Base-by-base conservation (phyloP, 1,140 invertebrate genomes). In the Hylyphantes graminicola region DNA sequence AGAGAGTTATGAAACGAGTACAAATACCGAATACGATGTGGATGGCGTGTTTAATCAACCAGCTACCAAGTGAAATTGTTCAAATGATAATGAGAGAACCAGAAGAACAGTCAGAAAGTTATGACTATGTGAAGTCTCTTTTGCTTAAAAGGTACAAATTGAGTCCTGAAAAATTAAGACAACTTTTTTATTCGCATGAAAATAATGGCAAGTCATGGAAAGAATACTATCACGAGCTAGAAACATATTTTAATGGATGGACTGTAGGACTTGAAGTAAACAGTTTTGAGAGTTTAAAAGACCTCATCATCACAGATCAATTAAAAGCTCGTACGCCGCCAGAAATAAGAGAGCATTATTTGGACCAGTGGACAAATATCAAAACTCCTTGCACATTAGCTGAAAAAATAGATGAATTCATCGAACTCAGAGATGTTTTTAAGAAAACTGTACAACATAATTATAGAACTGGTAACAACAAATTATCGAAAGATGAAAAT, bases 121-220 rank as follows among this genome's bases (percentile, higher is more conserved):
- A 35, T 35, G 35, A 35, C 35, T 35, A 35, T 35, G 35, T 35
- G 35, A 35, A 35, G 35, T 35, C 35, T 35, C 35, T 35, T 35
- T 35, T 35, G 35, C 35, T 35, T 35, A 35, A 35, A 35, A 35
- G 35, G 35, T 74, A 55, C 19, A 55, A 54, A 19, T 35, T 74
- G 17, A 55, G 17, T 21, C 51, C 72, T 55, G 72, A 74, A 55
- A 55, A 55, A 74, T 74, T 74, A 11, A 6, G 72, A 17, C 72
- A 74, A 17, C 72, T n/a, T n/a, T 55, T 55, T 57, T 17, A 35
- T n/a, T 17, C 12, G 12, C 12, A 57, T 35, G 7, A 12, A 55
- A 15, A 21, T 17, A 35, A n/a, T 55, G 53, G 48, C 9, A 13
- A 12, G 7, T n/a, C 72, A 2, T 74, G 72, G 72, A 11, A 12